These are phyloP conservation scores for Chrysodeixis includens DNA, from an alignment of 2,888 invertebrate genomes.

Conservation along the genomic window DNA sequence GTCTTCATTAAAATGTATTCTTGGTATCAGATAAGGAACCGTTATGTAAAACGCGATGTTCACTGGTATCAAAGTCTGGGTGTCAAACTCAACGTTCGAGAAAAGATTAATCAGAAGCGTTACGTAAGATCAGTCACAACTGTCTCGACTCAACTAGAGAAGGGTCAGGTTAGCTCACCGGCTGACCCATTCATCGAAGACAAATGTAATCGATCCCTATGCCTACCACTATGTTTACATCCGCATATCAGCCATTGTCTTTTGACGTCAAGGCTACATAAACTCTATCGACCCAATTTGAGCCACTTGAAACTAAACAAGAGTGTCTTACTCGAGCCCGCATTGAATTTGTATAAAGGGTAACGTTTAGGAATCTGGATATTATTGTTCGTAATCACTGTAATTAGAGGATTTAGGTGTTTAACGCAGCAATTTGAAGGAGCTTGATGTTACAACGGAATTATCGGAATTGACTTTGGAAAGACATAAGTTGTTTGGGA, in stretches of 20 bases:
- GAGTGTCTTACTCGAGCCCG: conserved; percentile 40
- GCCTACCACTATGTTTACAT: conserved; percentile 32
- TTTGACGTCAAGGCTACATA: conserved; percentile 39
- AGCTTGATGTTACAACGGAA: conserved; percentile 7
- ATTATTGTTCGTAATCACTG: conserved; percentile 42
- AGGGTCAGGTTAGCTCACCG: not conserved
- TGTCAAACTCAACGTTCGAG: no score
- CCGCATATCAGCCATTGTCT: conserved; percentile 46
- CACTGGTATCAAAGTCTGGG: no score
- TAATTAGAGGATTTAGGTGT: conserved; percentile 32
- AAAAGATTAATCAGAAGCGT: no score
- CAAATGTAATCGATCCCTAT: conserved; percentile 36
- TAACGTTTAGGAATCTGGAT: conserved; percentile 39
- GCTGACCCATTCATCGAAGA: conserved; percentile 22
- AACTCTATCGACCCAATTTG: conserved; percentile 62
- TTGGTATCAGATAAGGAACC: no score
- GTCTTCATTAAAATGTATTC: no score
- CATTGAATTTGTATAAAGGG: conserved; percentile 37
- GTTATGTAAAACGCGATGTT: no score
- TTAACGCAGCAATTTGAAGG: conserved; percentile 13
- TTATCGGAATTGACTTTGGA: conserved; percentile 19
- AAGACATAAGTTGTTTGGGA: not conserved
- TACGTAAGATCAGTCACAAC: no score
- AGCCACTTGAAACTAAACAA: conserved; percentile 55
- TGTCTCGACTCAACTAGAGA: no score